Conservation (phyloP, 1,140 invertebrate species). For the Thalassaphorura encarpata region DNA sequence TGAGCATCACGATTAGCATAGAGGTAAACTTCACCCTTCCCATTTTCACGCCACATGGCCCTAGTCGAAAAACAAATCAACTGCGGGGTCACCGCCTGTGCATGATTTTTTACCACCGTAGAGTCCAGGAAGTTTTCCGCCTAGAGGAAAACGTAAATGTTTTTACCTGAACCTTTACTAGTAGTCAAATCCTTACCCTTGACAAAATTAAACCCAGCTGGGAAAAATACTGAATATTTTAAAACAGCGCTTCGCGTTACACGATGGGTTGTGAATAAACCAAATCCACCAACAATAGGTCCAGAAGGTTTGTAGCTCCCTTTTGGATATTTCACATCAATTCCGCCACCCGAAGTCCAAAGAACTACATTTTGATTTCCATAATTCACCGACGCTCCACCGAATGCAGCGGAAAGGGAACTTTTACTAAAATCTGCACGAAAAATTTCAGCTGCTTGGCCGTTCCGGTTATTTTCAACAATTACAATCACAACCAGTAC, state of each 20-base stretch:
- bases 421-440: slow-evolving; percentile 8
- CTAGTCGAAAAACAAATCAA: slow-evolving; percentile 11
- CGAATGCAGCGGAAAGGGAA: slow-evolving; percentile 13
- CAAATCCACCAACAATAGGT: slow-evolving; percentile 18
- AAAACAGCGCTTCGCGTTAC: slow-evolving; percentile 10
- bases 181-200: not conserved
- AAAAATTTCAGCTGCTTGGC: slow-evolving; percentile 8
- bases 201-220: slow-evolving; percentile 16
- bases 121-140: slow-evolving; percentile 11
- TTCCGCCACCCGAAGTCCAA: slow-evolving; percentile 9
- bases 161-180: not conserved
- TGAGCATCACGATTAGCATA: slow-evolving; percentile 17
- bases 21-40: slow-evolving; percentile 10
- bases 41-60: slow-evolving; percentile 15
- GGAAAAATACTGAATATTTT: slow-evolving; percentile 18
- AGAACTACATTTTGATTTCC: slow-evolving; percentile 16
- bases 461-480: too few relatives aligned
- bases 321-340: slow-evolving; percentile 18
- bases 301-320: slow-evolving; percentile 18
- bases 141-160: not conserved
- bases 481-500: too few relatives aligned
- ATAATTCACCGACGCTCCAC: slow-evolving; percentile 10
- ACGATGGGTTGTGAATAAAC: slow-evolving; percentile 8
- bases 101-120: slow-evolving; percentile 12
- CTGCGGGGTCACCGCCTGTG: slow-evolving; percentile 10